Percentiles rank a stretch among this genome's conserved stretches.
Conservation (phyloP, 2,113 vertebrate genomes). For the Dipodomys stephensi region DNA sequence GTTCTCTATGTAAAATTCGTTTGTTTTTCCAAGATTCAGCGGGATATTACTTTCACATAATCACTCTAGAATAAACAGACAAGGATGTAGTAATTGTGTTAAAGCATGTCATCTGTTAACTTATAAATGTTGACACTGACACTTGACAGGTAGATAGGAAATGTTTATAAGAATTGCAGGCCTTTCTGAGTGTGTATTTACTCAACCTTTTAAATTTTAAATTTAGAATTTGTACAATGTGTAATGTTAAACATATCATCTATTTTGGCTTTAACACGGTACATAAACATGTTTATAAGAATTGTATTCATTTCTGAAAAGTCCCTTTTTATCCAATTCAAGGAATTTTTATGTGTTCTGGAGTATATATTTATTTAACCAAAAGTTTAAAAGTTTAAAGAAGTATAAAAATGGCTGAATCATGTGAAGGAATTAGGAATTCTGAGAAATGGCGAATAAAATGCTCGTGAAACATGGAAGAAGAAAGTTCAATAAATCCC, state of each 20-base stretch:
- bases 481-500: constrained; percentile 15
- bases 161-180: constrained; percentile 56
- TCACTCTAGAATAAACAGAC: constrained; percentile 63
- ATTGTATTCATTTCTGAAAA: constrained; percentile 47
- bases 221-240: constrained; percentile 56
- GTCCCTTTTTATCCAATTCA: constrained; percentile 47
- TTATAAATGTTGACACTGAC: constrained; percentile 58
- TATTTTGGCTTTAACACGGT: constrained; percentile 59
- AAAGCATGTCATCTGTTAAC: constrained; percentile 57
- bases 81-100: constrained; percentile 59
- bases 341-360: constrained; percentile 55
- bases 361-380: constrained; percentile 54
- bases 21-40: constrained; percentile 53
- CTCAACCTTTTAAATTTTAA: constrained; percentile 66
- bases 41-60: constrained; percentile 38
- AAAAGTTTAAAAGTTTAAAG: constrained; percentile 61
- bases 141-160: constrained; percentile 66
- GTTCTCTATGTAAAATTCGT: constrained; percentile 18
- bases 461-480: not conserved
- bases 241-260: constrained; percentile 55
- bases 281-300: constrained; percentile 68
- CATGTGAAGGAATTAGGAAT: constrained; percentile 48
- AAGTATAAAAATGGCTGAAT: constrained; percentile 61
- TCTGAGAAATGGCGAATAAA: constrained; percentile 49
- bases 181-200: constrained; percentile 72